These are phyloP conservation scores for Neoitamus cyanurus DNA, from an alignment of 2,888 invertebrate species.

Conservation along the genomic window DNA sequence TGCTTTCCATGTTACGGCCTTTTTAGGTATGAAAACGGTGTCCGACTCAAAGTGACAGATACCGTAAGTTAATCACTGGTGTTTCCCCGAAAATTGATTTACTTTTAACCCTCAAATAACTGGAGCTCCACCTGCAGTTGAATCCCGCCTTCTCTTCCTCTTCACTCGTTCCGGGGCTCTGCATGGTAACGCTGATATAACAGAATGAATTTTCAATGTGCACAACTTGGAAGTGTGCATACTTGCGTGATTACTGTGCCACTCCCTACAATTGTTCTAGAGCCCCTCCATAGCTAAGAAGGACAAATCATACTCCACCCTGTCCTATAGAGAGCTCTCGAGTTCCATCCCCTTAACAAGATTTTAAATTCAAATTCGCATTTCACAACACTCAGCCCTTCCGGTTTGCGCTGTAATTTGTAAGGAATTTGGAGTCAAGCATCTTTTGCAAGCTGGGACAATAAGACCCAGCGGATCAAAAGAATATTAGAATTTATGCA, in stretches of 20 bases:
- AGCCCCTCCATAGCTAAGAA: not conserved
- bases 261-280: not conserved
- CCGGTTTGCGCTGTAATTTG: not conserved
- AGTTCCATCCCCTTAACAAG: not conserved
- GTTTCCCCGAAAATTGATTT: too few relatives aligned
- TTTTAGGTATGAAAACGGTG: too few relatives aligned
- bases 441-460: not conserved
- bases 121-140: too few relatives aligned
- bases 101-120: too few relatives aligned
- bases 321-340: not conserved
- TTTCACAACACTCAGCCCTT: conserved; percentile 1
- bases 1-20: too few relatives aligned
- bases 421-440: not conserved
- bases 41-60: too few relatives aligned
- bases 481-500: conserved; percentile 15
- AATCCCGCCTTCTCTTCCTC: too few relatives aligned
- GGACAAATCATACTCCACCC: not conserved
- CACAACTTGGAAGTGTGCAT: not conserved
- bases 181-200: too few relatives aligned
- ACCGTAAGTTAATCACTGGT: too few relatives aligned
- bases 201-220: not conserved
- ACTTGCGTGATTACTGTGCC: not conserved
- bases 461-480: not conserved
- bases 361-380: conserved; percentile 5
- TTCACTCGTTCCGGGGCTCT: too few relatives aligned